Conservation (phyloP, 2,113 vertebrate species). For the Labeo rohita region DNA sequence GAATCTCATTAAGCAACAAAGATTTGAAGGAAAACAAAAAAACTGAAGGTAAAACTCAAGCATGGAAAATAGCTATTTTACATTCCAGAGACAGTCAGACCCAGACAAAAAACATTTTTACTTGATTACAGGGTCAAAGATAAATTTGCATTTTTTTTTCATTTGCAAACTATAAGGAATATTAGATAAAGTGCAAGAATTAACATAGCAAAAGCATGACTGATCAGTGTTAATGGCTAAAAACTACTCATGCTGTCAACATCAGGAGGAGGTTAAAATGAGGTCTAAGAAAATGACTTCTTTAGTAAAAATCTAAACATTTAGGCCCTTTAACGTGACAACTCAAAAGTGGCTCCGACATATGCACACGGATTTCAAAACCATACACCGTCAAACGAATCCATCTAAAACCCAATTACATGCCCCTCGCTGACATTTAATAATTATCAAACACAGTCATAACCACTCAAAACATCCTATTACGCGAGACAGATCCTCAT, state of each 20-base stretch:
- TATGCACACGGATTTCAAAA: neutral
- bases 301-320: neutral
- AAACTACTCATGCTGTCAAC: neutral
- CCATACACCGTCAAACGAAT: constrained; percentile 54
- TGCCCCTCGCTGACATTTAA: constrained; percentile 71
- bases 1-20: neutral
- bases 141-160: neutral
- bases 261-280: neutral
- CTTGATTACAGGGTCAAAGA: neutral
- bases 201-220: neutral
- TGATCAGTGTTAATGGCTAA: neutral
- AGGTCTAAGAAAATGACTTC: neutral
- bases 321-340: constrained; percentile 1
- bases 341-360: neutral
- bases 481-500: neutral
- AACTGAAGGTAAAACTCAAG: neutral
- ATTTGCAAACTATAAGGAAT: neutral
- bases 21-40: neutral
- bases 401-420: constrained; percentile 71
- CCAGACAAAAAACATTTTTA: neutral
- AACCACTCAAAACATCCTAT: constrained; percentile 61
- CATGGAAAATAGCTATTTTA: neutral
- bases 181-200: constrained; percentile 16
- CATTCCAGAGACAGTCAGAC: neutral
- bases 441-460: constrained; percentile 68